Evolutionary conservation across 2,888 invertebrate species (phyloP), one percentile per base, ranked within the genome.

Genomic region (Maniola hyperantus): DNA sequence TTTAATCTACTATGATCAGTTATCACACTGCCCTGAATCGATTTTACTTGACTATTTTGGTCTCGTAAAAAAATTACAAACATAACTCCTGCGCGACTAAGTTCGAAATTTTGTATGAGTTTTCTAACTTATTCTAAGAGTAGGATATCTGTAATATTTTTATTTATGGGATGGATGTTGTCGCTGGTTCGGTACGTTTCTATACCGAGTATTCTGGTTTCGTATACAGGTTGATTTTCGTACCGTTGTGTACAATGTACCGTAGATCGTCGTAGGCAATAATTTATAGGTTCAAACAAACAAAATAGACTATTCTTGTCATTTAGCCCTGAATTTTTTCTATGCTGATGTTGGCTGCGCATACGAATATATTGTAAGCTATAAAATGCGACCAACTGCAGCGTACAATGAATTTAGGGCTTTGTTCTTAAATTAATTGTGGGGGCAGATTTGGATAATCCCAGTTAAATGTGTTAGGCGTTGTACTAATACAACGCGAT

Each of bases 371-470:
- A 36, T 36, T 36, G 36, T 36, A 36, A 8, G 36, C 36, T 36
- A 36, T 36, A 6, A 8, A 8, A 36, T 8, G 11, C 39, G 39
- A 8, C 39, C 8, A 10, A 39, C 6, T 11, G 39, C 39, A 39
- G 39, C 39, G 39, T 39, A 2, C 39, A 39, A 13, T 42, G 42
- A n/a, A 4, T 44, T 44, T 15, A 10, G 7, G 48, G 4, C 18
- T 48, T 67, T 73, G 64, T 73, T 72, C 70, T 72, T 73, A 73
- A 73, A 70, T 69, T 71, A 68, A 63, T 53, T 71, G 65, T 66
- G 74, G 75, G 74, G 80, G 65, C 77, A 76, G 80, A 73, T 80
- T 77, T 76, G 77, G 77, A 63, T 66, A 39, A 57, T 63, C 64
- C 65, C 66, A 59, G 42, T 68, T 64, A 50, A 60, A 65, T 46